Evolutionary conservation across 2,113 vertebrate genomes (phyloP).

Genomic region (Saguinus midas): DNA sequence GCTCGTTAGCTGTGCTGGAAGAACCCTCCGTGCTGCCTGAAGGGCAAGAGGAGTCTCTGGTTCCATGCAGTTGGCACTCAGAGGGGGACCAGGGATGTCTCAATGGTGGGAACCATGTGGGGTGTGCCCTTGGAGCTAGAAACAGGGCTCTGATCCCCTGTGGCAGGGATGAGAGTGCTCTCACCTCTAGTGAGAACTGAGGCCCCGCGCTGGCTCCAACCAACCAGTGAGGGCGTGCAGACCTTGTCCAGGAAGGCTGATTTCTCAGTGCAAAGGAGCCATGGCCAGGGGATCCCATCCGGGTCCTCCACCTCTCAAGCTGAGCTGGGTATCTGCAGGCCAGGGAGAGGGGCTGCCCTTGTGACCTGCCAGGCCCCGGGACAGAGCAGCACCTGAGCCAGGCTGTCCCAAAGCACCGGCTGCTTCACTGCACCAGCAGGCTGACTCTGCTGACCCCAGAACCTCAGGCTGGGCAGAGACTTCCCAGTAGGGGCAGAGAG

Average conservation of each 20-base stretch:
- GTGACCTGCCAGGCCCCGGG: neutral
- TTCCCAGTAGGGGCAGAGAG: neutral
- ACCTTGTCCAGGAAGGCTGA: neutral
- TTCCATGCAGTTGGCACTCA: neutral
- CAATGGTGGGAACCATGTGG: neutral
- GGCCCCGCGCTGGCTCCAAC: rapidly evolving
- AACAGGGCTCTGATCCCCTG: neutral
- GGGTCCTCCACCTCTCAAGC: neutral
- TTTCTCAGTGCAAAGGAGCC: neutral
- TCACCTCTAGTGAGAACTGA: rapidly evolving
- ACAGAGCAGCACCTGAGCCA: rapidly evolving
- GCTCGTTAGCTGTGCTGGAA: neutral
- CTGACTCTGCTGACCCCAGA: neutral
- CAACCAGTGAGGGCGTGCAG: neutral
- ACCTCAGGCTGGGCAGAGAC: neutral
- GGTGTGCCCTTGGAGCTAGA: neutral
- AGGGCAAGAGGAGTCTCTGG: neutral
- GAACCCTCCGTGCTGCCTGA: neutral
- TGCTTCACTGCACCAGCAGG: no score
- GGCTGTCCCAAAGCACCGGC: neutral
- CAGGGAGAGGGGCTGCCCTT: no score
- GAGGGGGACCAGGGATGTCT: neutral
- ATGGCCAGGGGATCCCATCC: rapidly evolving
- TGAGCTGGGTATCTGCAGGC: neutral
- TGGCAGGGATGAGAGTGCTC: neutral